Conservation (phyloP, 2,888 invertebrate genomes). For the Agonopterix arenella region DNA sequence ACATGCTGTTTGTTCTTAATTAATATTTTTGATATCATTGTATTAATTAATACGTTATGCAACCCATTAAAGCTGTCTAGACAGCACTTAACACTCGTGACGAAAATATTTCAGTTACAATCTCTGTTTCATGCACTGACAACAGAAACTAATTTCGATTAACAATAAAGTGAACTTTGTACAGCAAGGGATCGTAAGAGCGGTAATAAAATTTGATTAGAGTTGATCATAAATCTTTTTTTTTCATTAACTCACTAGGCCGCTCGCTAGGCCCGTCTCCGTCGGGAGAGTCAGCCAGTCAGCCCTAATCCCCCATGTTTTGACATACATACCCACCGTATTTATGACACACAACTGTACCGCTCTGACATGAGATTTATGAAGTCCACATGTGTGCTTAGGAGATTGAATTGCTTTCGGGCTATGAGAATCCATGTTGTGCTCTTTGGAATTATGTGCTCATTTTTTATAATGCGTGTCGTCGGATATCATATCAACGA, state of each 20-base stretch:
- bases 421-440: conserved; percentile 39
- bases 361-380: conserved; percentile 68
- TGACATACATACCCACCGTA: conserved; percentile 67
- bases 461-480: conserved; percentile 25
- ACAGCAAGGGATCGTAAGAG: conserved; percentile 49
- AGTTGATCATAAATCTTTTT: conserved; percentile 71
- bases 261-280: conserved; percentile 19
- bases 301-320: conserved; percentile 68
- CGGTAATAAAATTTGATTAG: conserved; percentile 72
- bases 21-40: no score
- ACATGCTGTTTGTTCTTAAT: no score
- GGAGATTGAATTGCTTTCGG: conserved; percentile 57
- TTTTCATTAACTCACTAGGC: conserved; percentile 68
- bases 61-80: no score
- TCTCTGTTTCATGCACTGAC: neutral
- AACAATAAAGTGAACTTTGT: conserved; percentile 23
- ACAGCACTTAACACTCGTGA: no score
- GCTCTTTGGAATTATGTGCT: conserved; percentile 27
- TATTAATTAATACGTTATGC: no score
- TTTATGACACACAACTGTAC: conserved; percentile 62
- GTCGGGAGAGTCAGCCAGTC: conserved; percentile 38
- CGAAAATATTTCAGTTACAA: neutral
- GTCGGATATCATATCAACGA: neutral
- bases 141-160: conserved; percentile 17
- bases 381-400: conserved; percentile 68